Percentiles rank a stretch among this genome's conserved stretches.
phyloP scores from a whole-genome alignment of 2,113 vertebrate species.

The Apus apus region DNA sequence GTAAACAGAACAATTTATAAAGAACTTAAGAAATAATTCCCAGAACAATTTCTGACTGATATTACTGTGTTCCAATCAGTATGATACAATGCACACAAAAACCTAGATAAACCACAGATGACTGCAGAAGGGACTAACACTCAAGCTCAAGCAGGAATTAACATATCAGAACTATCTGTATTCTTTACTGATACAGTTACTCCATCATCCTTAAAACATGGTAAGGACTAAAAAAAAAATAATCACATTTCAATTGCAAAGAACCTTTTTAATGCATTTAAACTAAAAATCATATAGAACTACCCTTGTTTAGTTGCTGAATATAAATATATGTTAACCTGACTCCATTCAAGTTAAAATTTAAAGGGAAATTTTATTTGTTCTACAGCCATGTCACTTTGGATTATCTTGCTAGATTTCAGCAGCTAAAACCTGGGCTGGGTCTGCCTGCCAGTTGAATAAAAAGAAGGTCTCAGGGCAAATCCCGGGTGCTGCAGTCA shows the following conservation, averaged over 20 bases:
- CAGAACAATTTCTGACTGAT: neutral
- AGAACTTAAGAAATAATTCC: neutral
- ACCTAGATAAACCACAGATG: neutral
- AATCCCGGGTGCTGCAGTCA: neutral
- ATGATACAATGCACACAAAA: neutral
- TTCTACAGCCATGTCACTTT: neutral
- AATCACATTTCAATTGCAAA: neutral
- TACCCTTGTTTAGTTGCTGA: neutral
- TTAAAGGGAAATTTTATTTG: neutral
- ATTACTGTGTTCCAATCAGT: neutral
- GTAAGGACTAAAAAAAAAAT: neutral
- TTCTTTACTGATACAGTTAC: neutral
- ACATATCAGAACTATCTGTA: neutral
- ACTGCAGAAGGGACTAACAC: conserved; percentile 13
- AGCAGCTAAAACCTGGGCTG: neutral
- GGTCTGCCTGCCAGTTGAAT: neutral
- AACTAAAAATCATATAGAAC: neutral
- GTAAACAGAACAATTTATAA: neutral
- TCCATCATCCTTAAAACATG: neutral
- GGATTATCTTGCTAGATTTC: neutral
- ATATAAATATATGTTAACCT: neutral
- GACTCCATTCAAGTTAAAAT: neutral
- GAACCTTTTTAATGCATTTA: neutral
- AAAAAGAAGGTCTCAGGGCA: neutral
- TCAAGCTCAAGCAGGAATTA: conserved; percentile 34